Base-by-base conservation (phyloP, 2,113 vertebrate genomes). In the Erythrocebus patas region DNA sequence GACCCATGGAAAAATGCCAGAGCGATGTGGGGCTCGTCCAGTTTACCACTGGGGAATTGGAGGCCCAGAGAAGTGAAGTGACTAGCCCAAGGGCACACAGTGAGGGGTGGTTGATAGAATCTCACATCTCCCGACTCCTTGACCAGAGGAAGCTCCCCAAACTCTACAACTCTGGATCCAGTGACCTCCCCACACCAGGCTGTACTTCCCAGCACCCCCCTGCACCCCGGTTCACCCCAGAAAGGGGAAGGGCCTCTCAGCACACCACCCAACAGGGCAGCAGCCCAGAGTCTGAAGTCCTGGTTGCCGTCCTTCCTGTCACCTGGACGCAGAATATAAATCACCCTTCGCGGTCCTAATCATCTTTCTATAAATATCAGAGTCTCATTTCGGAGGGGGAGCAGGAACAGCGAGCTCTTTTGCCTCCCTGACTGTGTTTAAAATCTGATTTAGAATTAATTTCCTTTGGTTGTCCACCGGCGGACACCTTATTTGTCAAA, bases 311-410 rank as follows among this genome's bases (percentile, higher is more conserved):
- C 97, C 97, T 98, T 98, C 96, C 35, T 17, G 22, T 98, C 97
- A 97, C 96, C 97, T 98, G 97, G 97, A 98, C 94, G 85, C 92
- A 96, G 98, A 97, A 98, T 98, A 98, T 98, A 98, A 99, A 99
- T 98, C 98, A 98, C 98, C 98, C 95, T 97, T 97, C 17, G 64
- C 52, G 89, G 98, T 95, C 98, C 98, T 98, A 98, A 99, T 99
- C 98, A 99, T 99, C 98, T 98, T 98, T 98, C 98, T 99, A 99
- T 98, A 99, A 99, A 99, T 99, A 99, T 75, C 98, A 97, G 98
- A 98, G 95, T 97, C 97, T 94, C 97, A 95, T 98, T 98, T 98
- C 55, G 3, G 93, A 91, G 89, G 97, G 93, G 96, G 88, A 38
- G 23, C 70, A 70, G 88, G 97, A 97, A 91, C 97, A n/a, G 78